Evolutionary conservation across 2,888 invertebrate genomes (phyloP).

Genomic region (Lasioglossum malachurum): DNA sequence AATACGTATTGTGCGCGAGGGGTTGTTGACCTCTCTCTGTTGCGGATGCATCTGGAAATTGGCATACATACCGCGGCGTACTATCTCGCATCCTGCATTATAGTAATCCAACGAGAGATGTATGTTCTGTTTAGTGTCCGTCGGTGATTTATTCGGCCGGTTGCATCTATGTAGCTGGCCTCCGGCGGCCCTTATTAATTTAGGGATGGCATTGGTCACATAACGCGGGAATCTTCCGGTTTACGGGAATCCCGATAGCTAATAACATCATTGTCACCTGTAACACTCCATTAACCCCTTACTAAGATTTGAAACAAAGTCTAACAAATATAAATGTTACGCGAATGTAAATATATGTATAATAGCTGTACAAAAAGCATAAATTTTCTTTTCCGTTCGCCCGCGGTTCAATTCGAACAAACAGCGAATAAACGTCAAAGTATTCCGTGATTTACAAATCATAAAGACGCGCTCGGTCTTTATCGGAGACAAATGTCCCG

Average conservation of each 20-base stretch:
- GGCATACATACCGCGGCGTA: constrained; percentile 19
- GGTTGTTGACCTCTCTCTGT: constrained; percentile 27
- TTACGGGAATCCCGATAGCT: neutral
- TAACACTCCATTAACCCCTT: too few species aligned
- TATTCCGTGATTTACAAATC: constrained; percentile 45
- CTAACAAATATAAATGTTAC: too few species aligned
- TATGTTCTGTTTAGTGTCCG: constrained; percentile 2
- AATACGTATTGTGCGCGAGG: constrained; percentile 32
- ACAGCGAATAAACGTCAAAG: constrained; percentile 36
- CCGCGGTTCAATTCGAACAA: constrained; percentile 46
- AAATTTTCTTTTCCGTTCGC: constrained; percentile 9
- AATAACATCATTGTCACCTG: neutral
- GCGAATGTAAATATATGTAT: too few species aligned
- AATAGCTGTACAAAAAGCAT: too few species aligned
- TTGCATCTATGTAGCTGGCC: neutral
- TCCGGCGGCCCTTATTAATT: neutral
- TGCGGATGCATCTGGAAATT: constrained; percentile 42
- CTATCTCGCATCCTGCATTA: constrained; percentile 34
- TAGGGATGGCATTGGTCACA: neutral
- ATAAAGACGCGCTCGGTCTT: constrained; percentile 28
- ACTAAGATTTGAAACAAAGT: too few species aligned
- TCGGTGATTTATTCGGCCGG: constrained; percentile 18
- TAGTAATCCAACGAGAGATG: constrained; percentile 20
- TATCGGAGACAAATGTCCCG: constrained; percentile 24
- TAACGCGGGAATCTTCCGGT: neutral